Evolutionary conservation across 1,140 invertebrate genomes (phyloP).

Genomic region (Hylaeus anthracinus): DNA sequence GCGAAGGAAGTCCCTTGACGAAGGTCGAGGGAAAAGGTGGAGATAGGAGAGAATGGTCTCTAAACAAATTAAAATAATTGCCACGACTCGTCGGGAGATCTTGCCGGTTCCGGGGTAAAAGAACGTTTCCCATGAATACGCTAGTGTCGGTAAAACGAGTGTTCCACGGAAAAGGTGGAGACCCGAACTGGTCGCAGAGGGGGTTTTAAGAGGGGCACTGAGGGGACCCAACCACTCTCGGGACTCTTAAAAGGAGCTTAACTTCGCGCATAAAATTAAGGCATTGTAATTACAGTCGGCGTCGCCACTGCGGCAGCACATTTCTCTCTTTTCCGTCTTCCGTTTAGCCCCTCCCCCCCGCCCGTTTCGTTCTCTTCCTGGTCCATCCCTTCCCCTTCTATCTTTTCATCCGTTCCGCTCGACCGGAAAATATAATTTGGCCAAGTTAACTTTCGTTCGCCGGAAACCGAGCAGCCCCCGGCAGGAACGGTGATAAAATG

Average conservation of each 20-base stretch:
- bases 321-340: constrained; percentile 27
- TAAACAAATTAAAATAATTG: constrained; percentile 70
- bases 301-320: constrained; percentile 65
- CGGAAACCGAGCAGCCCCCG: too few species aligned
- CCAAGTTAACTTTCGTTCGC: constrained; percentile 62
- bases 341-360: background rate
- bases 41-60: constrained; percentile 39
- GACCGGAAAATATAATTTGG: constrained; percentile 72
- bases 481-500: constrained; percentile 34
- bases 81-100: constrained; percentile 31
- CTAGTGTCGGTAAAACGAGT: constrained; percentile 49
- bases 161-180: constrained; percentile 4
- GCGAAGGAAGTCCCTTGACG: background rate
- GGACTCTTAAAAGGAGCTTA: constrained; percentile 79
- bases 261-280: constrained; percentile 81
- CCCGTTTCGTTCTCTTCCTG: constrained; percentile 44
- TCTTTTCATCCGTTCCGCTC: constrained; percentile 22
- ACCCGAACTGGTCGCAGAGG: background rate
- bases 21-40: constrained; percentile 1
- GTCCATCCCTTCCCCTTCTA: constrained; percentile 5
- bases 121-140: constrained; percentile 62
- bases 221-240: constrained; percentile 65
- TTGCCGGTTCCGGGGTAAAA: constrained; percentile 10
- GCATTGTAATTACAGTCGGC: constrained; percentile 75
- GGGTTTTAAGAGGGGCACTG: constrained; percentile 12